These are phyloP conservation scores for Gerris lacustris DNA, from an alignment of 2,888 invertebrate species.

Conservation along the genomic window DNA sequence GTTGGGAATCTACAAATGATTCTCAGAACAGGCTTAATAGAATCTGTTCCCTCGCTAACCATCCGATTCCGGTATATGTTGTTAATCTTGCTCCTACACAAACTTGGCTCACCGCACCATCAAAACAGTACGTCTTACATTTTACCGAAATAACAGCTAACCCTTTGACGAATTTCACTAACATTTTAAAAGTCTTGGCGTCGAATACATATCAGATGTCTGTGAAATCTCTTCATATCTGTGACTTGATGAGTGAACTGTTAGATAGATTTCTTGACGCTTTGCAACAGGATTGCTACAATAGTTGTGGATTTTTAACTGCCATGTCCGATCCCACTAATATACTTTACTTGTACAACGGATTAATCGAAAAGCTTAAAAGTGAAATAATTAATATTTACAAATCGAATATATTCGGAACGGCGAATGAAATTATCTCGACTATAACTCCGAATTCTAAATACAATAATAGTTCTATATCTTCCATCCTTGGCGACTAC, in stretches of 20 bases:
- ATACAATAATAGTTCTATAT: neutral
- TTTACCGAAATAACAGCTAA: constrained; percentile 19
- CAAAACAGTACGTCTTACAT: neutral
- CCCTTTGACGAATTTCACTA: constrained; percentile 17
- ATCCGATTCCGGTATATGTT: constrained; percentile 19
- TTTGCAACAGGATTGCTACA: constrained; percentile 21
- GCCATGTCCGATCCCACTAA: constrained; percentile 46
- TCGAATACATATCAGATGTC: constrained; percentile 17
- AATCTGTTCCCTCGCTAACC: constrained; percentile 13
- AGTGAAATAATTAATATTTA: constrained; percentile 38
- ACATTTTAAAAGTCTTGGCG: constrained; percentile 19
- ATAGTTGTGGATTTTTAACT: constrained; percentile 19
- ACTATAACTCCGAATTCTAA: constrained; percentile 1
- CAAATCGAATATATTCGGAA: constrained; percentile 22
- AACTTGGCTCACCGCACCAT: neutral
- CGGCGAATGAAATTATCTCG: constrained; percentile 24
- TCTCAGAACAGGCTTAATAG: constrained; percentile 19
- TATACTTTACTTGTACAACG: constrained; percentile 53
- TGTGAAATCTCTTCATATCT: constrained; percentile 22
- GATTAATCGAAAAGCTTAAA: constrained; percentile 49
- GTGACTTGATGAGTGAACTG: constrained; percentile 18
- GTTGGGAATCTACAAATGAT: constrained; percentile 18
- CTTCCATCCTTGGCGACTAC: neutral
- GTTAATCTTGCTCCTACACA: constrained; percentile 8
- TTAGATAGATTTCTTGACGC: constrained; percentile 24